phyloP scores from a whole-genome alignment of 2,888 invertebrate genomes.

The Stictocephala bisonia region DNA sequence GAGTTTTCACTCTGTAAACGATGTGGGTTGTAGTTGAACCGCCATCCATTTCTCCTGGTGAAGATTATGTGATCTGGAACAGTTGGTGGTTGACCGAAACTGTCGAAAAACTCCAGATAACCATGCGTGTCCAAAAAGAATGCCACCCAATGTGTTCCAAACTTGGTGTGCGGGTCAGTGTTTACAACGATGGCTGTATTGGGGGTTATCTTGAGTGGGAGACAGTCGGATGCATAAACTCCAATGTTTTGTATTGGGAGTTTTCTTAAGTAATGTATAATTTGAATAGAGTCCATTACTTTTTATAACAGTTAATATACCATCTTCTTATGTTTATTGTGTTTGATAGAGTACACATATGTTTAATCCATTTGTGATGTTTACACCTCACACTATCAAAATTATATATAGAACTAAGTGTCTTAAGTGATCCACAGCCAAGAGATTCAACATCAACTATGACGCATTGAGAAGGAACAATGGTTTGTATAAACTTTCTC shows the following conservation, averaged over 20 bases:
- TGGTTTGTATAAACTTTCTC: neutral
- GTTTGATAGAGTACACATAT: neutral
- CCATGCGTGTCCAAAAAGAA: neutral
- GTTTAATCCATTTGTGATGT: neutral
- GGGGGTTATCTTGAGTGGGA: neutral
- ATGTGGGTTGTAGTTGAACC: neutral
- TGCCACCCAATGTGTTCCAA: constrained; percentile 4
- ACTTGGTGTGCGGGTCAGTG: neutral
- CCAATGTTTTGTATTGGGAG: neutral
- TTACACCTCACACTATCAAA: neutral
- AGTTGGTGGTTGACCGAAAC: neutral
- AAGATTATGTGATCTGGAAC: neutral
- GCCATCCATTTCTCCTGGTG: neutral
- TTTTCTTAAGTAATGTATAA: neutral
- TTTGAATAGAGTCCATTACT: neutral
- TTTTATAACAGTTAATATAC: no score
- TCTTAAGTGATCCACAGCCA: neutral
- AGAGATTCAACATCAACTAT: neutral
- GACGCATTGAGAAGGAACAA: neutral
- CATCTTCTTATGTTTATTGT: neutral
- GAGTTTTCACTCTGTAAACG: neutral
- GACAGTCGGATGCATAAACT: neutral
- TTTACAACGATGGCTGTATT: neutral
- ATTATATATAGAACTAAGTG: neutral
- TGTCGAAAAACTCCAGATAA: neutral